Evolutionary conservation across 2,888 invertebrate genomes (phyloP), one percentile per base, ranked within the genome.

Genomic region (Drosophila nr. perissopoda): DNA sequence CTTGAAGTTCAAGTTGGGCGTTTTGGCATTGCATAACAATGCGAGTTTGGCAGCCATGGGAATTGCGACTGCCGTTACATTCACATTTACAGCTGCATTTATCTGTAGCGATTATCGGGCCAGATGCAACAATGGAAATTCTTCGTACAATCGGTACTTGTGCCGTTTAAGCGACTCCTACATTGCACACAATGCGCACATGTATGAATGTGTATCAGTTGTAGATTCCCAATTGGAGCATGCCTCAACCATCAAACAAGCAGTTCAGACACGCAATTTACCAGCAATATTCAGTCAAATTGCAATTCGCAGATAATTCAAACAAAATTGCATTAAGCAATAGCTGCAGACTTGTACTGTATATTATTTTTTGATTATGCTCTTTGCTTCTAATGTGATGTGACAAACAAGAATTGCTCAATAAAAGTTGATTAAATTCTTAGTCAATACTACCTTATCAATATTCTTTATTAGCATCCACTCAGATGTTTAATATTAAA

Each of bases 1-100:
- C 40, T 40, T 21, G 21, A 57, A 57, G 42, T 57, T 40, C 57
- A 57, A 57, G 29, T 31, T 52, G 52, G 13, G 52, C 21, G 49
- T 49, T 25, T 27, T 27, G 49, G 25, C 27, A n/a, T 27, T 56
- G 34, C 38, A 38, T 56, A 38, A 56, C 27, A n/a, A 27, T 27
- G 56, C 38, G n/a, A n/a, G 10, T 54, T 54, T 18, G 34, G 13
- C 36, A 27, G 36, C 36, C n/a, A 27, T 38, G 27, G n/a, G 36
- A 27, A 29, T 27, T 29, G 56, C 27, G 29, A 54, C 13, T 54
- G 54, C 54, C 36, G 56, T 56, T 40, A 56, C 38, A n/a, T 27
- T 29, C 29, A 29, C 56, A 56, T 38, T 40, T 56, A 21, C 38
- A 7, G 29, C 10, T 38, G 21, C 29, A 40, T 8, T 57, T 40